phyloP scores from a whole-genome alignment of 2,113 vertebrate species.

The Leptocoma aspasia region DNA sequence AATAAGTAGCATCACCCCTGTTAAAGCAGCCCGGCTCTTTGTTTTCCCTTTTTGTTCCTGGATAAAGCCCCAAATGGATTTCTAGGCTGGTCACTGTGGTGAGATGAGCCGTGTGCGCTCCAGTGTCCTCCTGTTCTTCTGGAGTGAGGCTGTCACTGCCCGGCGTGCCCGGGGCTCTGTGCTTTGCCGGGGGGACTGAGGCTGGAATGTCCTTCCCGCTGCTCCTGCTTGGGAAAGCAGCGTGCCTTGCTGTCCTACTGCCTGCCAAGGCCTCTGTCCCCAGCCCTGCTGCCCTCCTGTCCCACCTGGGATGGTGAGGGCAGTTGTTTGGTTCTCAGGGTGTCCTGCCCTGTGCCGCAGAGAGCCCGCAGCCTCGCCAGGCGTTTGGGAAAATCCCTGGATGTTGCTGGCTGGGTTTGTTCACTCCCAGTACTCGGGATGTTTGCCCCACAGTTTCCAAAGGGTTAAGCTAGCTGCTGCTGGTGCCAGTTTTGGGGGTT shows the following conservation, averaged over 20 bases:
- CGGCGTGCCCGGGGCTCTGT: neutral
- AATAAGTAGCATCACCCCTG: neutral
- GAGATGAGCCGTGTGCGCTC: neutral
- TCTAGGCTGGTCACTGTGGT: neutral
- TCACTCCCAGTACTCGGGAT: rapidly evolving
- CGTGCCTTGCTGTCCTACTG: rapidly evolving
- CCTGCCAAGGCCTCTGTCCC: neutral
- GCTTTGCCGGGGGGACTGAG: neutral
- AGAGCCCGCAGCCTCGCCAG: neutral
- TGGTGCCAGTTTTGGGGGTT: neutral
- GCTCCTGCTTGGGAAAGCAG: neutral
- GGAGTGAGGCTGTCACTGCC: neutral
- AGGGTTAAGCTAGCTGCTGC: neutral
- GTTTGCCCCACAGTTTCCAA: neutral
- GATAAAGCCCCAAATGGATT: neutral
- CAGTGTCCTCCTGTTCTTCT: neutral
- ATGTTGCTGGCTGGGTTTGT: neutral
- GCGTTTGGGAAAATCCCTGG: rapidly evolving
- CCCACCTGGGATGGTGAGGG: neutral
- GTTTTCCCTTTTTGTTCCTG: neutral
- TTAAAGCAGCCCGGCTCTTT: neutral
- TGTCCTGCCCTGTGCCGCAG: neutral
- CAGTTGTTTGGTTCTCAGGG: neutral
- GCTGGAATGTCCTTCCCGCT: neutral
- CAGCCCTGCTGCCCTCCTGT: neutral